Evolutionary conservation across 2,888 invertebrate species (phyloP).

Genomic region (Rhamnusium bicolor): DNA sequence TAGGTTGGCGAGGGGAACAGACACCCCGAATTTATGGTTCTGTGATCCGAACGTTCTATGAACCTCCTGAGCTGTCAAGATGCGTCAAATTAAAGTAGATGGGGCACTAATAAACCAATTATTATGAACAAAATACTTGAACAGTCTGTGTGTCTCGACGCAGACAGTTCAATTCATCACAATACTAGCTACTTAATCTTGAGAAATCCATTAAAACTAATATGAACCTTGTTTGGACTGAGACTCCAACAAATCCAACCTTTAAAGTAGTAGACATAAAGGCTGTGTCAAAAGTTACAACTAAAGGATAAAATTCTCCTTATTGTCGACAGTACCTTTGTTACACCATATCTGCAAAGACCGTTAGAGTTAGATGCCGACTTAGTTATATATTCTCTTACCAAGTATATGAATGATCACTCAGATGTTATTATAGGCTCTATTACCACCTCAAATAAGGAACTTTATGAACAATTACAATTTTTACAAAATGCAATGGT

Average conservation of each 20-base stretch:
- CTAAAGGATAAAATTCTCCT: slow-evolving; percentile 77
- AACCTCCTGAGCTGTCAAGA: too few relatives aligned
- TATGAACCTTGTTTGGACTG: slow-evolving; percentile 91
- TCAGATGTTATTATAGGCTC: slow-evolving; percentile 98
- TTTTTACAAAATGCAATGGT: slow-evolving; percentile 96
- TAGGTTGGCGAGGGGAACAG: too few relatives aligned
- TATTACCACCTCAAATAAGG: slow-evolving; percentile 82
- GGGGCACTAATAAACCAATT: too few relatives aligned
- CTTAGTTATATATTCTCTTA: slow-evolving; percentile 91
- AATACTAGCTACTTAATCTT: too few relatives aligned
- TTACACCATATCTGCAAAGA: slow-evolving; percentile 91
- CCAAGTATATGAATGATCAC: slow-evolving; percentile 99
- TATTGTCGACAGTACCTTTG: slow-evolving; percentile 95
- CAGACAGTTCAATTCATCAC: too few relatives aligned
- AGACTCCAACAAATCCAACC: slow-evolving; percentile 96
- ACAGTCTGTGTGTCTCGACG: too few relatives aligned
- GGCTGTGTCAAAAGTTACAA: slow-evolving; percentile 78
- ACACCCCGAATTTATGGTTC: too few relatives aligned
- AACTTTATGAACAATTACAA: slow-evolving; percentile 80
- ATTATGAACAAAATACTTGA: too few relatives aligned
- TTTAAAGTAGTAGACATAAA: slow-evolving; percentile 92
- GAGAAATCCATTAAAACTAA: too few relatives aligned
- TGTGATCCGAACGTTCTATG: too few relatives aligned
- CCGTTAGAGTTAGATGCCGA: slow-evolving; percentile 95
- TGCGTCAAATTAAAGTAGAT: too few relatives aligned